Conservation (phyloP, 1,140 invertebrate genomes). For the Temnothorax longispinosus region DNA sequence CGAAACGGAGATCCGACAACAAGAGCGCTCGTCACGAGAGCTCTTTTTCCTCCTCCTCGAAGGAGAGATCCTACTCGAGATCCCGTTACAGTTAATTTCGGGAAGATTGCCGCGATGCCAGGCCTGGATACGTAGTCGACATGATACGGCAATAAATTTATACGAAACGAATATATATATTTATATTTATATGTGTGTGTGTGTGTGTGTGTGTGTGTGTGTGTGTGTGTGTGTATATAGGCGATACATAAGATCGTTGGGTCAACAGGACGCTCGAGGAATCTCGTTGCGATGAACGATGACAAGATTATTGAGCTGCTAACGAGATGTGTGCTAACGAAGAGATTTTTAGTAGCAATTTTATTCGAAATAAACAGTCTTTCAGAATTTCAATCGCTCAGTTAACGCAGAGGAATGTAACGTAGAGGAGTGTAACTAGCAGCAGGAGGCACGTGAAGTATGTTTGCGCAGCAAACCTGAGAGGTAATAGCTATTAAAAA, state of each 20-base stretch:
- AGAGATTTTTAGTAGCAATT: neutral
- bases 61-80: slow-evolving; percentile 28
- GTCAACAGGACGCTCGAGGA: neutral
- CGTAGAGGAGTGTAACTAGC: neutral
- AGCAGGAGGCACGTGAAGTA: neutral
- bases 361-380: slow-evolving; percentile 1
- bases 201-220: no score
- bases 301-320: neutral
- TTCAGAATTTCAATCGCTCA: neutral
- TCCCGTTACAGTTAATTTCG: slow-evolving; percentile 50
- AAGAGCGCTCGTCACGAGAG: neutral
- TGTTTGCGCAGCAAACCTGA: slow-evolving; percentile 19
- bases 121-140: neutral
- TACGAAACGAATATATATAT: neutral
- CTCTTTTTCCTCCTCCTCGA: neutral
- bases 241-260: neutral
- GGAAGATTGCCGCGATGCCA: slow-evolving; percentile 17
- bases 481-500: slow-evolving; percentile 45
- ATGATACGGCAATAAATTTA: neutral
- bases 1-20: neutral
- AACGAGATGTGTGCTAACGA: neutral
- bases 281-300: neutral
- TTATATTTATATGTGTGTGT: no score
- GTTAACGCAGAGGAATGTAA: neutral
- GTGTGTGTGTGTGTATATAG: no score